Conservation (phyloP, 2,113 vertebrate genomes). For the Charina bottae region DNA sequence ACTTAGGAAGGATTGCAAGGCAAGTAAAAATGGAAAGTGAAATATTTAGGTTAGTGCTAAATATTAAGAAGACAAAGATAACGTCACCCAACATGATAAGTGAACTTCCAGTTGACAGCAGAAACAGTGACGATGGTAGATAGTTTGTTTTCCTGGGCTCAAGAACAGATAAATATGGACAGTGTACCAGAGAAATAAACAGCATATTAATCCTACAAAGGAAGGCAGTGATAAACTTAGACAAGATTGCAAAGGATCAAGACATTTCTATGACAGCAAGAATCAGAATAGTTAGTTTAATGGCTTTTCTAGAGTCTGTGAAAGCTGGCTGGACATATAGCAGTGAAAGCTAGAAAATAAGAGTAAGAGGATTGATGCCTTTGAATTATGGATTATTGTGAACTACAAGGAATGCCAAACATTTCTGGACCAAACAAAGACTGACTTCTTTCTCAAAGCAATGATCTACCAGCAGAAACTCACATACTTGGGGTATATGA, state of each 20-base stretch:
- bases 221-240: background rate
- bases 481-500: background rate
- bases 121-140: background rate
- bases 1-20: background rate
- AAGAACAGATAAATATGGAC: background rate
- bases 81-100: background rate
- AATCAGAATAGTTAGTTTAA: background rate
- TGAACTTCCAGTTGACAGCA: background rate
- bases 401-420: background rate
- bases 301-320: background rate
- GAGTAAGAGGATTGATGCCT: background rate
- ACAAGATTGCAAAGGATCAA: background rate
- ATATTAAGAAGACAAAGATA: background rate
- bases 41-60: background rate
- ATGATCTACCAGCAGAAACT: background rate
- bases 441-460: background rate
- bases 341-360: background rate
- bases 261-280: background rate
- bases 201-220: background rate
- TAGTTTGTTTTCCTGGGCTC: background rate
- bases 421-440: background rate
- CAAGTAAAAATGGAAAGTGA: background rate
- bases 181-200: background rate
- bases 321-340: background rate
- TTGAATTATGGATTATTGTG: background rate